phyloP scores from a whole-genome alignment of 2,113 vertebrate species.

The Balaeniceps rex region DNA sequence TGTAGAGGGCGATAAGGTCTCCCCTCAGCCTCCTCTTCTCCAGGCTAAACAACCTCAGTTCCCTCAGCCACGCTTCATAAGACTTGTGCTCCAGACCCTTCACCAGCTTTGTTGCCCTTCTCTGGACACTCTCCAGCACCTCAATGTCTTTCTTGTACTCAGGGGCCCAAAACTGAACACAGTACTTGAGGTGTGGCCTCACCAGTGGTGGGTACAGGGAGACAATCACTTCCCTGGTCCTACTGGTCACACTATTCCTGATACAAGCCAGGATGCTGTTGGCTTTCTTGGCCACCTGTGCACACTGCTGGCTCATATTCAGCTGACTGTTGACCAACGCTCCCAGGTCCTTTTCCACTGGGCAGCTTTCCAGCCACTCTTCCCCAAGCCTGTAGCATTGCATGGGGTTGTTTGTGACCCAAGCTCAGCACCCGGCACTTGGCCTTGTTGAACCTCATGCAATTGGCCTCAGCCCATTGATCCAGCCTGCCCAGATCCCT shows the following conservation, averaged over 20 bases:
- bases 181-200: too few species aligned
- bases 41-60: not conserved
- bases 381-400: not conserved
- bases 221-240: too few species aligned
- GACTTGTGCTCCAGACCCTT: not conserved
- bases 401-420: not conserved
- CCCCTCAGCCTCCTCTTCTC: not conserved
- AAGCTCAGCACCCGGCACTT: not conserved
- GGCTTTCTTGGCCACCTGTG: too few species aligned
- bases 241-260: too few species aligned
- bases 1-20: too few species aligned
- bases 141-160: too few species aligned
- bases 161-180: too few species aligned
- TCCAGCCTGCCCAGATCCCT: not conserved
- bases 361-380: not conserved
- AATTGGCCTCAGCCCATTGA: not conserved
- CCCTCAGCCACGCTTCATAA: not conserved
- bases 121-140: not conserved
- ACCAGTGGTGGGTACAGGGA: too few species aligned
- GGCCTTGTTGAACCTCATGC: not conserved
- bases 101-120: not conserved
- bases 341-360: not conserved
- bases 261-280: too few species aligned
- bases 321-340: fast-evolving
- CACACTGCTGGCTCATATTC: too few species aligned